Base-by-base conservation (phyloP, 2,113 vertebrate genomes). In the Phylloscopus whistleri region DNA sequence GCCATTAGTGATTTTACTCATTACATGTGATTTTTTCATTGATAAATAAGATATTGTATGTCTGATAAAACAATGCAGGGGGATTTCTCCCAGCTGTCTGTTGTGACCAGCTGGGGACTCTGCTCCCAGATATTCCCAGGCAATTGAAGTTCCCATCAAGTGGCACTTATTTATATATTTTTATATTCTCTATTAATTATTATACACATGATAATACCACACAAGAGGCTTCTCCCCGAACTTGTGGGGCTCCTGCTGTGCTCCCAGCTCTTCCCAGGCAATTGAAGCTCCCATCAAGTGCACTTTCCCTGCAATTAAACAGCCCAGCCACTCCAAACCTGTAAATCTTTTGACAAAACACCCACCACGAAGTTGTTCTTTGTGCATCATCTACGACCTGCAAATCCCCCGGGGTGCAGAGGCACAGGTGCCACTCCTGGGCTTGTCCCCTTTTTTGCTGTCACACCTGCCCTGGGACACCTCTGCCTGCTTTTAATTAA, bases 311-410 rank as follows among this genome's bases (percentile, higher is more conserved):
- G 73, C 66, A 80, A 49, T 92, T 49, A 33, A 66, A 81, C 43
- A 35, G 68, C 81, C 58, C 58, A 73, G 82, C 18, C 28, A 4
- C 90, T 87, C 84, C 33, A 90, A 64, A 84, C 56, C 49, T 82
- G 22, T 46, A 41, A 85, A 68, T 80, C 67, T 82, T 60, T 44
- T 80, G 76, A 89, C 63, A 53, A 74, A 96, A 77, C 51, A 79
- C 13, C 30, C 59, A 9, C 52, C 37, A 23, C 15, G 31, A 22
- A 22, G 58, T 19, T 44, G 20, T 5, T 13, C 11, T 77, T 78
- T 66, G 79, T 84, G 63, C 6, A 11, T 31, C 35, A 15, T 11
- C n/a, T 51, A 2, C 8, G 17, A 27, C 27, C 46, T 39, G 49
- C 26, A 56, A 56, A 13, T 13, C 53, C 44, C 80, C 21, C 1